Evolutionary conservation across 2,888 invertebrate species (phyloP), one percentile per base, ranked within the genome.

Genomic region (Diaphora mendica): DNA sequence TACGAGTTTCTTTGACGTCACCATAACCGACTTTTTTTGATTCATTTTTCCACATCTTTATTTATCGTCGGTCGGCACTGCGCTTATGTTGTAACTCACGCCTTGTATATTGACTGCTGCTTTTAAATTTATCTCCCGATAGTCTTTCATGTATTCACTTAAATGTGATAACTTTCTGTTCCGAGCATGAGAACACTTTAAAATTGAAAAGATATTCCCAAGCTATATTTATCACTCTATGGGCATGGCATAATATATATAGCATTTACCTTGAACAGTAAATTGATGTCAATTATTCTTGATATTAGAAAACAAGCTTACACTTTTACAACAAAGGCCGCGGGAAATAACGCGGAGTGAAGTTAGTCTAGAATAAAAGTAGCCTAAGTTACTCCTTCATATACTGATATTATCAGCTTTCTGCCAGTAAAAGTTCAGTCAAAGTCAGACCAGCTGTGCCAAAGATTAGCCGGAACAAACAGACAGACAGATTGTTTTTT

Each of bases 21-120:
- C 64, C 77, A 70, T 74, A 62, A 68, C 67, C 72, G 81, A 68
- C 48, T 68, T 74, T 77, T 68, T 68, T 35, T 77, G n/a, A 77
- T 78, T 73, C 76, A 79, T 80, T 78, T 83, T 80, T 77, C 79
- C 78, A 76, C 77, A 75, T 79, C 72, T 74, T 79, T 76, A 73
- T 80, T 78, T 82, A 80, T 77, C 75, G 73, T 68, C 33, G 35
- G 23, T 75, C 33, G 68, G 70, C 51, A 39, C 44, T 35, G 70
- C 71, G 70, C 74, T 67, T 64, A 62, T 70, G 51, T 74, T 74
- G 62, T 70, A 75, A 73, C 73, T 75, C 67, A 73, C 66, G 77
- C 70, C 30, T 66, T 59, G 17, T 42, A 65, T 70, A 75, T 74
- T 71, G 72, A 67, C 64, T 64, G 66, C 33, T 33, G 70, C 44